Conservation (phyloP, 2,888 invertebrate species). For the Acleris holmiana region DNA sequence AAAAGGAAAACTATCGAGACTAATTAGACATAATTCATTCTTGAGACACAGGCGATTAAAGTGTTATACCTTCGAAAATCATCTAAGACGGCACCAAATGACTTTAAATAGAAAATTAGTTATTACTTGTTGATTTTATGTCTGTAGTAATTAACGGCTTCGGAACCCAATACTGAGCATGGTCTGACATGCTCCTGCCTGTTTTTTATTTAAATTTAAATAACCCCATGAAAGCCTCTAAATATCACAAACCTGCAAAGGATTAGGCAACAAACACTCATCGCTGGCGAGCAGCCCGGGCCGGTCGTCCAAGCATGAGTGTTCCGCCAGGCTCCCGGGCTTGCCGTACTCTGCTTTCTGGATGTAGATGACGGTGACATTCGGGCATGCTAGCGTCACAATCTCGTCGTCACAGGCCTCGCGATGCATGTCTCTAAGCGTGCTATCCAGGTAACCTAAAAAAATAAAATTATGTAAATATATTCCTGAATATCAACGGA, state of each 20-base stretch:
- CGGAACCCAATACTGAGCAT: too few relatives aligned
- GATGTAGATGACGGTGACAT: slow-evolving; percentile 95
- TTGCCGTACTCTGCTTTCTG: slow-evolving; percentile 94
- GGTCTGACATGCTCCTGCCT: too few relatives aligned
- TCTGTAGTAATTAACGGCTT: too few relatives aligned
- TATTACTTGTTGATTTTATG: too few relatives aligned
- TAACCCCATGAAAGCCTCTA: background rate
- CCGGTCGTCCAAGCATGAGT: slow-evolving; percentile 61
- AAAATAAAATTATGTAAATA: slow-evolving; percentile 38
- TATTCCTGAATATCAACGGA: too few relatives aligned
- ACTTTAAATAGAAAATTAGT: too few relatives aligned
- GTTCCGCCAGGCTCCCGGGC: slow-evolving; percentile 66
- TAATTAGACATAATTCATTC: too few relatives aligned
- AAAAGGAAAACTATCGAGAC: too few relatives aligned
- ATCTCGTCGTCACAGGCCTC: slow-evolving; percentile 95
- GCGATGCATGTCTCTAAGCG: slow-evolving; percentile 93
- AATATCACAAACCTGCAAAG: slow-evolving; percentile 42
- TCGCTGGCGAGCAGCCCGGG: slow-evolving; percentile 58
- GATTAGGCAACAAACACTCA: slow-evolving; percentile 46
- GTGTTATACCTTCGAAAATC: too few relatives aligned
- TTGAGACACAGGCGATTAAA: too few relatives aligned
- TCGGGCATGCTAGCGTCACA: slow-evolving; percentile 94
- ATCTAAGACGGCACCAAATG: too few relatives aligned
- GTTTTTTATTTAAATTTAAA: too few relatives aligned
- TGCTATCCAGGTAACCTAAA: slow-evolving; percentile 93